Base-by-base conservation (phyloP, 2,888 invertebrate species). In the Antheraea assamensis region DNA sequence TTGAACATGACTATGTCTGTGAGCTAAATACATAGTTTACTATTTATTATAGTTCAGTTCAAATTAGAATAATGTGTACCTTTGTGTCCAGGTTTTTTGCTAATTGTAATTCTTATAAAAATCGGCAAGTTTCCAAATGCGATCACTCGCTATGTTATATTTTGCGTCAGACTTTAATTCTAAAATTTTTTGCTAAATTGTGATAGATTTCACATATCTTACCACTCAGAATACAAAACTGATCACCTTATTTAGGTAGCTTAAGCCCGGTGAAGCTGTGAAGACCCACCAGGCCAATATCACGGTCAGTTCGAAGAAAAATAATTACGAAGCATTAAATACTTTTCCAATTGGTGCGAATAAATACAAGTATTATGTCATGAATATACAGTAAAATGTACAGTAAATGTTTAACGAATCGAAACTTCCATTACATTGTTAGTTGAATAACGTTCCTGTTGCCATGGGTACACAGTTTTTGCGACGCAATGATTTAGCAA, bases 381-480 rank as follows among this genome's bases (percentile, higher is more conserved):
- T 52, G 17, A 21, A 52, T 19, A 52, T 52, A 42, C 42, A 42
- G 42, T 58, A 24, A 58, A 58, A 58, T 58, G 24, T 24, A 64
- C 61, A 17, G 27, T 64, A 64, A 64, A 64, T 17, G 27, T 30
- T 64, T 27, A 64, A 64, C 27, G 27, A 21, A 64, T 64, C 27
- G 4, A 30, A 64, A 64, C 61, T 27, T 64, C 61, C 17, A 64
- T 64, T 61, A 61, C 17, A 61, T 61, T 64, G 27, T 17, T 5
- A 64, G 17, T 64, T 30, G 61, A 30, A 64, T 64, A 35, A 35
- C 35, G 35, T 68, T 35, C 19, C 73, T 74, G 83, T 83, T 82
- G 79, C 81, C 77, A 82, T 81, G 79, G 80, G 74, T 77, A 79
- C 81, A 73, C 71, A 17, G 75, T 81, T 84, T 84, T 81, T 78